Evolutionary conservation across 2,888 invertebrate genomes (phyloP), one percentile per base, ranked within the genome.

Genomic region (Agrotis segetum): DNA sequence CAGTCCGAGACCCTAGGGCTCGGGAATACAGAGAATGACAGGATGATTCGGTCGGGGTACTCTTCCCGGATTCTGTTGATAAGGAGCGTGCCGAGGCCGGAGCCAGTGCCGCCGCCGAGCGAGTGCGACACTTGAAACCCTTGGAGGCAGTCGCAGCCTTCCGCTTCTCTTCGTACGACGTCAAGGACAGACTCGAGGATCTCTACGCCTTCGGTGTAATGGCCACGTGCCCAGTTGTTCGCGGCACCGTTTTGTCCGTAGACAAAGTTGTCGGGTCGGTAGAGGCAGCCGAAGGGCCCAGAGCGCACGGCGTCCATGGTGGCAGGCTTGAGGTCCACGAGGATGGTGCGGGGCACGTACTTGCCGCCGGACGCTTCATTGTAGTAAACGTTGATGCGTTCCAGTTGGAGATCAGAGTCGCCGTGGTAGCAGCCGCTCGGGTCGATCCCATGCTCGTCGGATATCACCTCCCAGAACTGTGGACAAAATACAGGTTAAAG

Each of bases 161-260:
- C 99, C 62, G 98, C 98, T 93, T 98, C 98, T 90, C 98, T 97
- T 71, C 98, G 96, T 40, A 98, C 97, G 0, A 98, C 98, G 88
- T 98, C 98, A 63, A 98, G 93, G 0, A 97, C 97, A 21, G 99
- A 97, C 93, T 98, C 99, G 64, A 97, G 98, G 88, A 97, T 97
- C 94, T 98, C 99, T 69, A 97, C 98, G n/a, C 99, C 99, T 94
- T 99, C 99, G 24, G 99, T 99, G 94, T 99, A 99, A 89, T 99
- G 98, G n/a, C 99, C 96, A 77, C 94, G 88, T n/a, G 96, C 95
- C 96, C 96, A 96, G 90, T 96, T 96, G 84, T 96, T 96, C 19
- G 93, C 94, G 53, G 94, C 96, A 29, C 96, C 89, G 59, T 91
- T 92, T 68, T 95, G 94, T 11, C 97, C 98, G 86, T 98, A 98